phyloP scores from a whole-genome alignment of 2,888 invertebrate species.

The Phymatocera aterrima region DNA sequence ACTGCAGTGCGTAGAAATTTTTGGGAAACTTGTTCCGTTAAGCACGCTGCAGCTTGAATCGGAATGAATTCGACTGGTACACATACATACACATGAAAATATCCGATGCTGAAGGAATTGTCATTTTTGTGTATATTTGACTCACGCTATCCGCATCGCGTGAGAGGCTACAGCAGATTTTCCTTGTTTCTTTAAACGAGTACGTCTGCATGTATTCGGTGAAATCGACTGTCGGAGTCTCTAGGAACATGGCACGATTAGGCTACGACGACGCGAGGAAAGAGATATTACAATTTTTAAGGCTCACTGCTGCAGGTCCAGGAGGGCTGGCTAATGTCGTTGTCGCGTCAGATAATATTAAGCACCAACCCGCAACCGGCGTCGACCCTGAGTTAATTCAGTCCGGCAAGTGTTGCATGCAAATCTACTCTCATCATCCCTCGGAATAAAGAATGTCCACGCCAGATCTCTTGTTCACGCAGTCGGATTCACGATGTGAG shows the following conservation, averaged over 20 bases:
- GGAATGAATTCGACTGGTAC: conserved; percentile 7
- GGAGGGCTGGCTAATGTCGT: conserved; percentile 4
- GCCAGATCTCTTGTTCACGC: conserved; percentile 12
- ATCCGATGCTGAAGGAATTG: conserved; percentile 16
- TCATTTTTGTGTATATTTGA: conserved; percentile 17
- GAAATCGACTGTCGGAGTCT: neutral
- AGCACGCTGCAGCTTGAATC: neutral
- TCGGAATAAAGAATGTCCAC: conserved; percentile 25
- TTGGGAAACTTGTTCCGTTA: neutral
- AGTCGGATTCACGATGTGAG: conserved; percentile 15
- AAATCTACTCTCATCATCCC: conserved; percentile 38
- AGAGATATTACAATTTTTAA: neutral
- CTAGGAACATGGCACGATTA: conserved; percentile 1
- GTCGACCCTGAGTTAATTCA: conserved; percentile 22
- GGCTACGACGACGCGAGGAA: neutral
- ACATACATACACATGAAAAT: neutral
- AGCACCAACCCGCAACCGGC: conserved; percentile 20
- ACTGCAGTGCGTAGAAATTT: neutral
- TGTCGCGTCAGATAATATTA: conserved; percentile 43
- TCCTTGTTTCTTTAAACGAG: neutral
- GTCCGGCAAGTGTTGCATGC: conserved; percentile 39
- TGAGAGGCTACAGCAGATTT: conserved; percentile 13
- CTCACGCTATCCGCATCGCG: conserved; percentile 36
- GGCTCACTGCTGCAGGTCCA: neutral
- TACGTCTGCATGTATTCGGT: conserved; percentile 2